Evolutionary conservation across 1,140 invertebrate species (phyloP), one percentile per base, ranked within the genome.

Genomic region (Drosophila carrolli): DNA sequence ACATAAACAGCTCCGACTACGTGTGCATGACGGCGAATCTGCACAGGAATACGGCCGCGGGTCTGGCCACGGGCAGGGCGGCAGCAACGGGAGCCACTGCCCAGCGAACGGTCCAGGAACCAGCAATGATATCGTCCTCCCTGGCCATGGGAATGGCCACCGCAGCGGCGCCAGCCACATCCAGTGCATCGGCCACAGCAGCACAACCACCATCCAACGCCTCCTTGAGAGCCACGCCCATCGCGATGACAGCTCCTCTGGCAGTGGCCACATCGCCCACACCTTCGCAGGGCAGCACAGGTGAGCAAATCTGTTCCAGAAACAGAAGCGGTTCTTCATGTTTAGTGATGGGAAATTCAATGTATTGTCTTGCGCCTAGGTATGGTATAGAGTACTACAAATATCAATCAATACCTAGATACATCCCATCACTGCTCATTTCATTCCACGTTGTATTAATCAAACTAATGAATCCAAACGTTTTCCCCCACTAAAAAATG

Each of bases 11-110:
- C 57, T 95, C 95, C n/a, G 95, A 95, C 78, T 95, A 95, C 93
- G 95, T 95, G 6, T 95, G 95, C 82, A 95, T 95, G 95, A 95
- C 94, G 8, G 95, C 94, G 11, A 95, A 95, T 43, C 91, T 93
- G 23, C 91, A 93, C 65, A 59, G 80, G 27, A 78, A 82, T 53
- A 44, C 60, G 23, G 23, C 63, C 0, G 51, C 44, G 3, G 60
- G 91, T 1, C 10, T 70, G 67, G 67, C 66, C n/a, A 57, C 67
- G 0, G 67, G 51, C n/a, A 47, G 66, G 9, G 44, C 48, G 14
- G 56, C 58, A 19, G 47, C 53, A 14, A 44, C 47, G 2, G 70
- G 38, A 1, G 60, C 70, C 8, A 62, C 50, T 35, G 59, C 75
- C 47, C 74, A 78, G 37, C 56, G 68, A 27, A 68, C 66, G 0